Percentiles rank a stretch among this genome's conserved stretches.
phyloP scores from a whole-genome alignment of 2,888 invertebrate genomes.

The Brachypalpus laphriformis region DNA sequence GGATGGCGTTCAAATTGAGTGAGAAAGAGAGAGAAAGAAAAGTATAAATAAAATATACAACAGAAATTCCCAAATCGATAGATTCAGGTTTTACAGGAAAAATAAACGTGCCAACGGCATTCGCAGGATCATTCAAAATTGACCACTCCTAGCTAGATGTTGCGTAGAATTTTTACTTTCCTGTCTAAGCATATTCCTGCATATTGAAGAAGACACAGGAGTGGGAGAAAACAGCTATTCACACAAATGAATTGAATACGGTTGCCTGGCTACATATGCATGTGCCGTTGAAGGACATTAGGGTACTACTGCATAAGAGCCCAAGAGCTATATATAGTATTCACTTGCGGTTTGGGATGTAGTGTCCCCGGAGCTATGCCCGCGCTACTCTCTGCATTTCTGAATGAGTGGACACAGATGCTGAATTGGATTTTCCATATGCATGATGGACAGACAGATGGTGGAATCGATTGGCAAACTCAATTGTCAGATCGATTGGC shows the following conservation, averaged over 20 bases:
- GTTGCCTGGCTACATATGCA: neutral
- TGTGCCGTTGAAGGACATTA: conserved; percentile 6
- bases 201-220: no score
- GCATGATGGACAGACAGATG: conserved; percentile 11
- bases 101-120: conserved; percentile 24
- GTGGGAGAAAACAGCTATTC: neutral
- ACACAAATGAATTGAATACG: neutral
- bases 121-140: conserved; percentile 40
- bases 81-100: conserved; percentile 37
- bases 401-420: conserved; percentile 33
- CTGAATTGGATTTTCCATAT: conserved; percentile 40
- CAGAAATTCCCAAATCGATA: conserved; percentile 11
- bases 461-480: conserved; percentile 36
- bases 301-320: neutral
- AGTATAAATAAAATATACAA: neutral
- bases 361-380: neutral
- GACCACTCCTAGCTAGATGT: neutral
- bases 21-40: neutral
- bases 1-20: neutral
- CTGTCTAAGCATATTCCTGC: neutral
- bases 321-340: neutral
- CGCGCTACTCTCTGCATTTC: neutral
- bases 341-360: conserved; percentile 26
- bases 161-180: neutral
- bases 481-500: conserved; percentile 41